A percentile compares a stretch with the other conserved stretches of the same genome.
phyloP scores from a whole-genome alignment of 2,797 vertebrate genomes.

The Phrynocephalus vlangalii region DNA sequence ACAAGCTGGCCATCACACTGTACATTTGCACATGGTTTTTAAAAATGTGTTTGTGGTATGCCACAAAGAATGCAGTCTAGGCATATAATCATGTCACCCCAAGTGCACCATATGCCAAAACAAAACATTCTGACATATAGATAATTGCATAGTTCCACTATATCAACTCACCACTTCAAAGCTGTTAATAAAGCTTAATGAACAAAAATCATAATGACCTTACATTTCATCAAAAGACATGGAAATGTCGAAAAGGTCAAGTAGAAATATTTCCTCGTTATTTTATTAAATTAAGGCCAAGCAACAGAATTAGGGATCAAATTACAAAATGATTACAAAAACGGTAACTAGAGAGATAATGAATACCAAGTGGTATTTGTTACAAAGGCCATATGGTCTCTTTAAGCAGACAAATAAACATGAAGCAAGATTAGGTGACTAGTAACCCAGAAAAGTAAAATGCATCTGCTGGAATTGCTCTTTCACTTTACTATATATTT shows the following conservation, averaged over 20 bases:
- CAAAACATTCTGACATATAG: conserved; percentile 48
- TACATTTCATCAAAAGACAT: conserved; percentile 47
- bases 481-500: conserved; percentile 66
- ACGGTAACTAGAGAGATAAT: conserved; percentile 13
- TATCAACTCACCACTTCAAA: conserved; percentile 51
- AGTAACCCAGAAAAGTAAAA: conserved; percentile 42
- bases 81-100: conserved; percentile 55
- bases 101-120: conserved; percentile 36
- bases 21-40: conserved; percentile 28
- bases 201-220: conserved; percentile 54
- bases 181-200: conserved; percentile 66
- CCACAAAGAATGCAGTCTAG: conserved; percentile 37
- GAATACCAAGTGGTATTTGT: conserved; percentile 23
- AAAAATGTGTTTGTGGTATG: conserved; percentile 28
- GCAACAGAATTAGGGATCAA: conserved; percentile 50
- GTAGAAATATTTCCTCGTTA: conserved; percentile 30
- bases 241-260: conserved; percentile 51
- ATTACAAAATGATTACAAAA: conserved; percentile 45
- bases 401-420: conserved; percentile 47
- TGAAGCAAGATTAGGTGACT: conserved; percentile 41
- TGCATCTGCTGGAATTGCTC: conserved; percentile 55
- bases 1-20: background rate
- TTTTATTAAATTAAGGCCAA: conserved; percentile 48
- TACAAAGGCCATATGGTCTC: conserved; percentile 24
- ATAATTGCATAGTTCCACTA: conserved; percentile 60